Conservation (phyloP, 2,113 vertebrate genomes). For the Mystacornis crossleyi region DNA sequence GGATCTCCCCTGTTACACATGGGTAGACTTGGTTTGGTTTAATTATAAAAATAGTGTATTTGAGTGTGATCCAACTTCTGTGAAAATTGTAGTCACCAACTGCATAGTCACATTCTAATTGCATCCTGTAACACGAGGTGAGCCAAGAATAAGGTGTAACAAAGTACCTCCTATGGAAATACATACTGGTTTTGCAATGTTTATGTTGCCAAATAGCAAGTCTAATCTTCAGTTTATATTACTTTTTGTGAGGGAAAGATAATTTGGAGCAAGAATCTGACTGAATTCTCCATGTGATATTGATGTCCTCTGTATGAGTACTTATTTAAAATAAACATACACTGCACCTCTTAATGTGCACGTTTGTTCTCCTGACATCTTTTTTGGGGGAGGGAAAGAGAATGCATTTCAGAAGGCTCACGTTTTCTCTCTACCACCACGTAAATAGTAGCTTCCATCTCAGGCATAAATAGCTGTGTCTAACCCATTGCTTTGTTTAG, state of each 20-base stretch:
- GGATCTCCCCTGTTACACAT: not conserved
- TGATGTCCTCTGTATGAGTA: not conserved
- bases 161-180: not conserved
- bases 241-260: not conserved
- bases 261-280: not conserved
- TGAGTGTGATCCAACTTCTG: not conserved
- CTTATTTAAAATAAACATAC: conserved; percentile 53
- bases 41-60: not conserved
- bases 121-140: not conserved
- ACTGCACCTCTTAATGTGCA: not conserved
- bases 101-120: not conserved
- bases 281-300: not conserved
- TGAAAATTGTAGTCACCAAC: not conserved
- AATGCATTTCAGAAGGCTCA: not conserved
- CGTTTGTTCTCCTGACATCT: not conserved
- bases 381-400: not conserved
- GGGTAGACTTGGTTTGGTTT: not conserved
- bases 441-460: not conserved
- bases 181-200: not conserved
- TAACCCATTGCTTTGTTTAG: not conserved
- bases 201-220: not conserved
- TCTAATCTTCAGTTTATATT: not conserved
- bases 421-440: not conserved
- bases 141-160: not conserved
- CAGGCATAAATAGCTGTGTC: not conserved